These are phyloP conservation scores for Heliconius himera DNA, from an alignment of 1,140 invertebrate genomes.

Conservation along the genomic window DNA sequence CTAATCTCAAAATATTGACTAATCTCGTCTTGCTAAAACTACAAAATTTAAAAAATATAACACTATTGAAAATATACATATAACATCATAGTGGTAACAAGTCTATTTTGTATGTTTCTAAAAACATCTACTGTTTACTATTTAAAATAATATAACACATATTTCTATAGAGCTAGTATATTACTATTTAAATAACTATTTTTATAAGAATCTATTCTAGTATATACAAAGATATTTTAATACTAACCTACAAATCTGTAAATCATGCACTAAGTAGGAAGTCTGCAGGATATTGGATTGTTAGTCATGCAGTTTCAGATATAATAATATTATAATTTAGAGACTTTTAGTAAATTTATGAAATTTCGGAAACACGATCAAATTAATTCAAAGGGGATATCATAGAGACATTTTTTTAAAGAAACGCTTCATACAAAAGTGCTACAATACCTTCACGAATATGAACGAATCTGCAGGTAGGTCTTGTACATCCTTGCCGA, in stretches of 20 bases:
- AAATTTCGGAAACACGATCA: background rate
- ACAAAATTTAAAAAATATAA: background rate
- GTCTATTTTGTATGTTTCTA: background rate
- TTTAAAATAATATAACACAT: slow-evolving; percentile 11
- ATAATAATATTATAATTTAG: background rate
- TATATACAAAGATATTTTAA: slow-evolving; percentile 15
- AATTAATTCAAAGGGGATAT: background rate
- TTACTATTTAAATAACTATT: slow-evolving; percentile 30
- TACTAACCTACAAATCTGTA: slow-evolving; percentile 32
- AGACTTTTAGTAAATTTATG: background rate
- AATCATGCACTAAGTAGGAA: slow-evolving; percentile 37
- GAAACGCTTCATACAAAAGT: background rate
- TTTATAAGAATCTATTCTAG: slow-evolving; percentile 34
- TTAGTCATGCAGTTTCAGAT: slow-evolving; percentile 32
- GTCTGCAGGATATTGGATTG: slow-evolving; percentile 30
- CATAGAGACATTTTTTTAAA: background rate
- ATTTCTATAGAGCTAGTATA: background rate
- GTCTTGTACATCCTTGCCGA: slow-evolving; percentile 96
- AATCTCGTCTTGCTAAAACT: background rate
- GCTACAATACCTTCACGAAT: slow-evolving; percentile 90
- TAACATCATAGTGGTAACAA: background rate
- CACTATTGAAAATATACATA: background rate
- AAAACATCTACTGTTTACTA: slow-evolving; percentile 18
- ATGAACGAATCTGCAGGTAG: slow-evolving; percentile 98
- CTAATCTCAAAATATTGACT: background rate